Percentiles rank a stretch among this genome's conserved stretches.
Conservation (phyloP, 1,140 invertebrate species). For the Drosophila jambulina region DNA sequence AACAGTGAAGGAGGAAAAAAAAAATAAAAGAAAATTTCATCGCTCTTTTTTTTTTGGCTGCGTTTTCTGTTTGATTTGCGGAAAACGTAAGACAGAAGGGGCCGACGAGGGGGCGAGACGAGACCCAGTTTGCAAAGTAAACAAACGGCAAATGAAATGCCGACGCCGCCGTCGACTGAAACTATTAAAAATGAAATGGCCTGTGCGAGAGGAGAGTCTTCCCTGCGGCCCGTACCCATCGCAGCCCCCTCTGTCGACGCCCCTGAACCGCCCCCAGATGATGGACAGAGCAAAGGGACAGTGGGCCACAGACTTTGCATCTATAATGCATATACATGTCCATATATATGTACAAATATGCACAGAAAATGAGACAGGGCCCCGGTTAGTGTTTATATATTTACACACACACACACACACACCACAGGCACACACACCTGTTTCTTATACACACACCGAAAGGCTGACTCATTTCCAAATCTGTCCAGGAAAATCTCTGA, state of each 20-base stretch:
- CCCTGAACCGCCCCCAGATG: conserved; percentile 3
- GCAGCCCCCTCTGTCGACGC: background rate
- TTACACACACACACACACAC: conserved; percentile 1
- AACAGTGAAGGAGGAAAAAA: background rate
- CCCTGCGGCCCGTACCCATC: background rate
- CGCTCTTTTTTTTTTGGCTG: conserved; percentile 27
- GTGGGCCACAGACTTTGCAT: conserved; percentile 36
- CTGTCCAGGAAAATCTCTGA: background rate
- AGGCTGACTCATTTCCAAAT: background rate
- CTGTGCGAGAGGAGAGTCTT: conserved; percentile 26
- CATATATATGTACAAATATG: background rate
- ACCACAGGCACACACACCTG: background rate
- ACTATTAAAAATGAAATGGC: conserved; percentile 80
- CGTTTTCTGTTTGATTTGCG: conserved; percentile 69
- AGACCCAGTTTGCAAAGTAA: conserved; percentile 78
- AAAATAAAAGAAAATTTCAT: conserved; percentile 31
- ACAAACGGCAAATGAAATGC: conserved; percentile 81
- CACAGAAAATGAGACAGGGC: conserved; percentile 5
- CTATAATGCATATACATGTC: conserved; percentile 42
- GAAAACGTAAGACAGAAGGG: conserved; percentile 21
- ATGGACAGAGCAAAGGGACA: conserved; percentile 28
- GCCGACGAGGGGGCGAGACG: background rate
- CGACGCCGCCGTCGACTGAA: conserved; percentile 67
- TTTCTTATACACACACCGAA: background rate
- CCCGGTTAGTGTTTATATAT: conserved; percentile 11